These are phyloP conservation scores for Sisor rabdophorus DNA, from an alignment of 2,113 vertebrate species.

Conservation along the genomic window DNA sequence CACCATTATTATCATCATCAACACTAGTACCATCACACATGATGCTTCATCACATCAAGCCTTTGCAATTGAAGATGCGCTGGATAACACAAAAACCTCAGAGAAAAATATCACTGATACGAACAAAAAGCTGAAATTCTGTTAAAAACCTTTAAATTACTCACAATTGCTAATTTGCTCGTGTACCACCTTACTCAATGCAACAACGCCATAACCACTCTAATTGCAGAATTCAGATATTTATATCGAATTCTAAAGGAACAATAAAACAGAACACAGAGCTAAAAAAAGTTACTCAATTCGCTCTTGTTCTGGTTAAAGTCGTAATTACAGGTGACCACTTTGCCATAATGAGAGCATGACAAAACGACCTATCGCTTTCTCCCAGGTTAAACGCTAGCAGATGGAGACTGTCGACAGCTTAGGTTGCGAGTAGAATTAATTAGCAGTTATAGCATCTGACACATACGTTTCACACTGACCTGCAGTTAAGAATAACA, in stretches of 20 bases:
- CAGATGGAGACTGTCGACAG: conserved; percentile 59
- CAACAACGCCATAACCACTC: background rate
- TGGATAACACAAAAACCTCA: background rate
- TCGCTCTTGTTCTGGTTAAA: conserved; percentile 45
- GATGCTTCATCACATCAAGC: conserved; percentile 5
- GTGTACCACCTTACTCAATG: conserved; percentile 2
- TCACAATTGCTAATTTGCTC: background rate
- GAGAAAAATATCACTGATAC: background rate
- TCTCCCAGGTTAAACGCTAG: conserved; percentile 57
- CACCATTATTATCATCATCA: conserved; percentile 21
- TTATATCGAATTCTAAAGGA: background rate
- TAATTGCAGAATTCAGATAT: background rate
- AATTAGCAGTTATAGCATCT: conserved; percentile 63
- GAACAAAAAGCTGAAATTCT: background rate
- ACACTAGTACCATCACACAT: conserved; percentile 18
- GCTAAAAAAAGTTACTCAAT: conserved; percentile 24
- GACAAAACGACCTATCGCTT: conserved; percentile 42
- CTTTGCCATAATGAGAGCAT: conserved; percentile 50
- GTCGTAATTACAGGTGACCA: conserved; percentile 46
- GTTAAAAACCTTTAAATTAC: background rate
- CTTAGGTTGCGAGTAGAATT: conserved; percentile 57
- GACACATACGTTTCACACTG: conserved; percentile 61
- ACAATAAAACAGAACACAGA: background rate
- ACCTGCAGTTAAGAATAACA: conserved; percentile 67
- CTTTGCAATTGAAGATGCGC: background rate